Evolutionary conservation across 2,888 invertebrate species (phyloP), one percentile per base, ranked within the genome.

Genomic region (Dasysyrphus tricinctus): DNA sequence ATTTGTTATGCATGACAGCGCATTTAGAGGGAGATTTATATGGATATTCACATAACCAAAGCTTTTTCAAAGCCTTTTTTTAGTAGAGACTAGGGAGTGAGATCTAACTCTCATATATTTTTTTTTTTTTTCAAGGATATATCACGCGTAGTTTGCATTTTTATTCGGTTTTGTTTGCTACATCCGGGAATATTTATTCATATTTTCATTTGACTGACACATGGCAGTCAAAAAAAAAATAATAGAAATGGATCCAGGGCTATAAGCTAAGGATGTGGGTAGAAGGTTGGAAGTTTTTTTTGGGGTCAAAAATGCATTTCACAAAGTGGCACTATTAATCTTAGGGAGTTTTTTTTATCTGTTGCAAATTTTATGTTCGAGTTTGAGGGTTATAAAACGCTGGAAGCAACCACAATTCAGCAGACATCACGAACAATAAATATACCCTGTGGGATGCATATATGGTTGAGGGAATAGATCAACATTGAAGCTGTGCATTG

Each of bases 271-370:
- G 44, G 70, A 44, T 54, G 42, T 32, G 14, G 0, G 54, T 9
- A n/a, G 54, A 11, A 16, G 51, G 34, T 9, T 39, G 37, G 14
- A 24, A 56, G 56, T 57, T 63, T 47, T 63, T 47, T 42, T 61
- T 51, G 67, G 34, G 63, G 59, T 69, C 63, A 65, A 49, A 72
- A 49, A 65, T 76, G 84, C 67, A 76, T 59, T 80, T 56, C 74
- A 49, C 63, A 81, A 77, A 85, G 81, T 81, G 85, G 74, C 77
- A 85, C 81, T 70, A 85, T 85, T 81, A 81, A 81, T 85, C 80
- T 84, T 74, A 54, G 57, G 51, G 42, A 6, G 29, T 16, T 72
- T 19, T n/a, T 54, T 24, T 8, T 29, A n/a, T n/a, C n/a, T n/a
- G 14, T 7, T 61, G 42, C 16, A 39, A n/a, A 8, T 51, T 7